Base-by-base conservation (phyloP, 2,113 vertebrate species). In the Psilopsiagon aymara region DNA sequence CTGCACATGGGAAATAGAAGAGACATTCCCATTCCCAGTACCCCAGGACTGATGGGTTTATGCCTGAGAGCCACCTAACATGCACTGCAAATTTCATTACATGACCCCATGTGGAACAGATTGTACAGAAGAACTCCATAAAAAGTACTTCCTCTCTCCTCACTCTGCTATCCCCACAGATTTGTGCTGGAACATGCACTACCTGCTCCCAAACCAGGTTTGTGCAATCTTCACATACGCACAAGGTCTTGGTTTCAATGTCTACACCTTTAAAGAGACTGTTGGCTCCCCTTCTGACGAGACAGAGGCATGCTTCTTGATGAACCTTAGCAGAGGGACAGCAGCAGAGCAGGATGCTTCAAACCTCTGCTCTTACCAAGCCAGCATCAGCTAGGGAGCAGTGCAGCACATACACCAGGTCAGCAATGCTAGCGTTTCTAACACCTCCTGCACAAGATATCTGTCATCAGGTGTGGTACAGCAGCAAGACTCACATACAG, bases 71-170 rank as follows among this genome's bases (percentile, higher is more conserved):
- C 23, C 67, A 68, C 43, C 21, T 76, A 60, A 60, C 10, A 10
- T 5, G 18, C 24, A 37, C 59, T 80, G 39, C 23, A 88, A 74
- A 86, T 93, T 88, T 77, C 86, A 86, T 76, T 0, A 64, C 24
- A 27, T 28, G 33, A 19, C 46, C 78, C 35, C 20, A 46, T 13
- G 28, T 0, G 0, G n/a, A 79, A 51, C 19, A 64, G 76, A 41
- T 33, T 35, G 33, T 73, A 62, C 35, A 60, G 67, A 31, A 79
- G 8, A 47, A 6, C 12, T 83, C 51, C 7, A 7, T 31, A 70
- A 66, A 68, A 94, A 49, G 19, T 24, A 51, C 8, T 33, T n/a
- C 17, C 17, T 13, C 29, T 55, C 52, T 71, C 17, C 55, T 69
- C 35, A 20, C 28, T 41, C 62, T 62, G 14, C 41, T 63, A 16